Conservation (phyloP, 2,888 invertebrate species). For the Dioctria linearis region DNA sequence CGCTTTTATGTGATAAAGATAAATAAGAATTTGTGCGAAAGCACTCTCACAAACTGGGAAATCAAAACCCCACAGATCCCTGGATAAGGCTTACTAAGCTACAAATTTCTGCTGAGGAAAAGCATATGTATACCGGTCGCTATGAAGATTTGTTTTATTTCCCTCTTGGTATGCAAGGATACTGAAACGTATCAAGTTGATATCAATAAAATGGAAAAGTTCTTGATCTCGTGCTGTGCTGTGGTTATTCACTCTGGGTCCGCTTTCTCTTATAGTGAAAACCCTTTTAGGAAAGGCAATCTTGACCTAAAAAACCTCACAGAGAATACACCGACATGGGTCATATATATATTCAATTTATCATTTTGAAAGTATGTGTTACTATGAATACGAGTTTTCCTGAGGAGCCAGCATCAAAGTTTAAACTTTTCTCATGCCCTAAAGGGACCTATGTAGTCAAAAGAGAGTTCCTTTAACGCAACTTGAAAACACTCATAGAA, state of each 20-base stretch:
- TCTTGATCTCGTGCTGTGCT: slow-evolving; percentile 18
- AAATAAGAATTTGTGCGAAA: slow-evolving; percentile 41
- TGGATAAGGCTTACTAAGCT: slow-evolving; percentile 48
- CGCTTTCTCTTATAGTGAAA: background rate
- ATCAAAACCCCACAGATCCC: slow-evolving; percentile 37
- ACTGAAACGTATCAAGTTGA: slow-evolving; percentile 13
- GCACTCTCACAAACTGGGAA: slow-evolving; percentile 21
- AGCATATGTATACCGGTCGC: background rate
- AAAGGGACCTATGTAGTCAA: background rate
- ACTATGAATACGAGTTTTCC: background rate
- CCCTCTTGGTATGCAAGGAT: slow-evolving; percentile 32
- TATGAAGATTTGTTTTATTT: slow-evolving; percentile 45
- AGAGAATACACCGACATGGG: background rate
- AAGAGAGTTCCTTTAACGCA: background rate
- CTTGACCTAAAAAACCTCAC: background rate
- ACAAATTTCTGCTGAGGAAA: slow-evolving; percentile 32
- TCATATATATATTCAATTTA: background rate
- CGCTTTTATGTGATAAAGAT: slow-evolving; percentile 45
- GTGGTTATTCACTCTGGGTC: slow-evolving; percentile 15
- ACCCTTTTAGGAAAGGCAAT: background rate
- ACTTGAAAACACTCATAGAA: background rate
- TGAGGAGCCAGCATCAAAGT: background rate
- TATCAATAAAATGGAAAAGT: slow-evolving; percentile 16
- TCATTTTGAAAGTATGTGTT: slow-evolving; percentile 3
- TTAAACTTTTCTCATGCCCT: background rate